These are phyloP conservation scores for Ictalurus furcatus DNA, from an alignment of 2,113 vertebrate genomes.

Conservation along the genomic window DNA sequence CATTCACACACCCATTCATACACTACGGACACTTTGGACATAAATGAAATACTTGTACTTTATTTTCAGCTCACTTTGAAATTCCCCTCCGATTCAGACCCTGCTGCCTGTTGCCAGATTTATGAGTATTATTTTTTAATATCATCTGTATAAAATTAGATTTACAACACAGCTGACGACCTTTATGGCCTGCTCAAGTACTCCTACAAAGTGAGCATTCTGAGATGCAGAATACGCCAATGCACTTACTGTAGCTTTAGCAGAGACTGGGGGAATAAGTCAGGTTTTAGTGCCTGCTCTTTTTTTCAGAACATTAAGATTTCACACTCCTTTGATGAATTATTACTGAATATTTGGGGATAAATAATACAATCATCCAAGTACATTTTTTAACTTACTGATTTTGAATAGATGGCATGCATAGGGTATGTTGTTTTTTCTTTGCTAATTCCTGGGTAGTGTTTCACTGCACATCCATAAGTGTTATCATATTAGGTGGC, in stretches of 20 bases:
- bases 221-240: not conserved
- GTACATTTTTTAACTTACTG: not conserved
- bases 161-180: not conserved
- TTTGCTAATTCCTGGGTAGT: not conserved
- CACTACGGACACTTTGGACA: too few relatives aligned
- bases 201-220: not conserved
- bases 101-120: conserved; percentile 65
- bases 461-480: conserved; percentile 9
- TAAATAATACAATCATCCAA: not conserved
- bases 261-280: not conserved
- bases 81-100: conserved; percentile 40
- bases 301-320: not conserved
- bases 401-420: not conserved
- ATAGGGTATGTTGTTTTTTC: not conserved
- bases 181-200: not conserved
- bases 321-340: not conserved
- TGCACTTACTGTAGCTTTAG: too few relatives aligned
- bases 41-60: conserved; percentile 77
- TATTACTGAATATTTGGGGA: not conserved
- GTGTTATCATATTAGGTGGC: not conserved
- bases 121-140: conserved; percentile 66
- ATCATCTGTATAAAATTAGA: conserved; percentile 57
- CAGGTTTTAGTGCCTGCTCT: not conserved
- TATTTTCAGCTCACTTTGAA: conserved; percentile 52
- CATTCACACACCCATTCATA: too few relatives aligned